Evolutionary conservation across 2,797 vertebrate genomes (phyloP).

Genomic region (Iguana delicatissima): DNA sequence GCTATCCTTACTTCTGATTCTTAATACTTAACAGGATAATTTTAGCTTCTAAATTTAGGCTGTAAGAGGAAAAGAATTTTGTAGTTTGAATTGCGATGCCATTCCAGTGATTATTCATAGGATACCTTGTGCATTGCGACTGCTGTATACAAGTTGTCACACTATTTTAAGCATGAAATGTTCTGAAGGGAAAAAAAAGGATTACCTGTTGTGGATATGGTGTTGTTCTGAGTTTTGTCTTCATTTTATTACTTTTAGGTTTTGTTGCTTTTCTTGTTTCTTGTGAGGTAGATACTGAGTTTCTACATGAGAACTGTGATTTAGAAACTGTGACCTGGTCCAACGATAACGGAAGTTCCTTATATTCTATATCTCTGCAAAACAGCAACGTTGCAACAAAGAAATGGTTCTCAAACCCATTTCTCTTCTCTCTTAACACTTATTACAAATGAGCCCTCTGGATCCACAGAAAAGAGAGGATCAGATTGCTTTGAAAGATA

Average conservation of each 20-base stretch:
- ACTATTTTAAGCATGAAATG: neutral
- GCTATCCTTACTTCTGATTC: neutral
- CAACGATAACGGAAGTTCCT: slow-evolving; percentile 90
- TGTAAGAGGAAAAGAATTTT: neutral
- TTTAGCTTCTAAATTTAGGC: neutral
- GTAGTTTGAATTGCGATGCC: neutral
- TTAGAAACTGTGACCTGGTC: slow-evolving; percentile 87
- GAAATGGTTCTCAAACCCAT: slow-evolving; percentile 14
- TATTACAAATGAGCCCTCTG: neutral
- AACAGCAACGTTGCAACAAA: slow-evolving; percentile 45
- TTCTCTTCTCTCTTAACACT: neutral
- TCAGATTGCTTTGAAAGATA: neutral
- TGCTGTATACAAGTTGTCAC: neutral
- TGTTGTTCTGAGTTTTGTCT: slow-evolving; percentile 85
- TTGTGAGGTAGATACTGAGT: slow-evolving; percentile 82
- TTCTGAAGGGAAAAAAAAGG: neutral
- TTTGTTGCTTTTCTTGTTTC: slow-evolving; percentile 88
- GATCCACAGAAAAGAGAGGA: neutral
- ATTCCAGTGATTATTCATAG: neutral
- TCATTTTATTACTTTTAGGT: slow-evolving; percentile 87
- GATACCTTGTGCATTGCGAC: rapidly evolving
- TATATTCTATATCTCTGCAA: slow-evolving; percentile 90
- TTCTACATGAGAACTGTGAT: slow-evolving; percentile 84
- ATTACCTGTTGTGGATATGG: slow-evolving; percentile 90
- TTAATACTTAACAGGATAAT: neutral